Evolutionary conservation across 53 echinoderm and acorn worm species (phyloP), one percentile per base, ranked within the genome.

Genomic region (Pentamera pediparva): DNA sequence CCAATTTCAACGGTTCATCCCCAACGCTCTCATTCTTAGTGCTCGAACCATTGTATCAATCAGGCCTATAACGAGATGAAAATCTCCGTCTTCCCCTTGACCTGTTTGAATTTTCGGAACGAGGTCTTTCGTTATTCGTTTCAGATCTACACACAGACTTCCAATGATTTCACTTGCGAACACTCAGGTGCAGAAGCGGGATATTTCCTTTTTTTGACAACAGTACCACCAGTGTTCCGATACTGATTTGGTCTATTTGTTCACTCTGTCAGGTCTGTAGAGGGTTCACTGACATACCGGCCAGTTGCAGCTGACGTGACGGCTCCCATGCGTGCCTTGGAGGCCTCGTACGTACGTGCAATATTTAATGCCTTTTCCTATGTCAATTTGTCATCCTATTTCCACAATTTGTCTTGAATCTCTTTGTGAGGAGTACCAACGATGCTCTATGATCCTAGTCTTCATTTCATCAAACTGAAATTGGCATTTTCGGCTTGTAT

Each of bases 291-390:
- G n/a, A n/a, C n/a, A 18, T 56, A 56, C 19, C 57, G 31, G 25
- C 63, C 75, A 33, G 48, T 26, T 31, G 53, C 50, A 31, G 26
- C 10, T 30, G 26, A 9, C 34, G n/a, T 18, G 13, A 52, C 39
- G 6, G 50, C 56, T 32, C 43, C 20, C 76, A 82, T 82, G 30
- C 76, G 76, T 56, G 65, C 37, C 11, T 39, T 37, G 18, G 82
- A 74, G 32, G 75, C 82, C 35, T 82, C 75, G 32, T 75, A 63
- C 11, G 82, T 82, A 10, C 82, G 59, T 9, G 82, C 82, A 31
- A 56, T 39, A 29, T 76, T 59, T 25, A 75, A 39, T 28, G 76
- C 82, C 25, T 53, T 49, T 22, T 75, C 76, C 2, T 75, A 54
- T 0, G 69, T 76, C 18, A 82, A 49, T 39, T 33, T 67, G 1